Percentiles rank a stretch among this genome's conserved stretches.
Conservation (phyloP, 1,140 invertebrate genomes). For the Kradibia gibbosae region DNA sequence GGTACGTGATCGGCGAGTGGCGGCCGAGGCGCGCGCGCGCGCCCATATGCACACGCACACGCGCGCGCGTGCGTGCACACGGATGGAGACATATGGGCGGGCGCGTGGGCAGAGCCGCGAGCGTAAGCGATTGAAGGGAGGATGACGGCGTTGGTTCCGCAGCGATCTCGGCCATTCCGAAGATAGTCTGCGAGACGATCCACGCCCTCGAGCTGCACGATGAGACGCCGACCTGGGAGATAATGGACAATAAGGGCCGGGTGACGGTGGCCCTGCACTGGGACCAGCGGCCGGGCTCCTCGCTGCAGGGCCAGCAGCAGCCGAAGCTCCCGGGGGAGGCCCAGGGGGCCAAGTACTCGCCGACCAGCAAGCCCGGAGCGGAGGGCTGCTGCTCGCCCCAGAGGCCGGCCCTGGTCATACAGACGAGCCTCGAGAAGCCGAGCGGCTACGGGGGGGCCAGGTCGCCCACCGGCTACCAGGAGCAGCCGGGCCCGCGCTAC, state of each 20-base stretch:
- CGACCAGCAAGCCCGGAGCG: constrained; percentile 76
- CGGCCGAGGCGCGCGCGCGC: too few relatives aligned
- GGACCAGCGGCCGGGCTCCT: constrained; percentile 83
- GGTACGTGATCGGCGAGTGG: too few relatives aligned
- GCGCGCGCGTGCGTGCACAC: too few relatives aligned
- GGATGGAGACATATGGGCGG: too few relatives aligned
- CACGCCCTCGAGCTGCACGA: constrained; percentile 93
- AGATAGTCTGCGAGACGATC: constrained; percentile 96
- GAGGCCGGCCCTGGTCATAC: constrained; percentile 81
- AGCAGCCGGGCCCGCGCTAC: constrained; percentile 74
- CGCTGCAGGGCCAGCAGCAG: constrained; percentile 73
- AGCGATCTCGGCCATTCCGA: constrained; percentile 95
- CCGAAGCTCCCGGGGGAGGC: constrained; percentile 69
- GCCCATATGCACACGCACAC: too few relatives aligned
- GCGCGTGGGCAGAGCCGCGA: too few relatives aligned
- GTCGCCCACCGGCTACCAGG: constrained; percentile 46
- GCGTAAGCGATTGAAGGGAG: too few relatives aligned
- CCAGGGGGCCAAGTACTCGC: constrained; percentile 76
- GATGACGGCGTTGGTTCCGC: too few relatives aligned
- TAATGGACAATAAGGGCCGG: constrained; percentile 95
- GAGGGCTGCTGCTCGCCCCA: constrained; percentile 63
- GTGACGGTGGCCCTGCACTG: constrained; percentile 94
- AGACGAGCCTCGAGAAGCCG: constrained; percentile 83
- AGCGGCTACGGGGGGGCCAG: constrained; percentile 55
- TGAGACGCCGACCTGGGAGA: constrained; percentile 96